Conservation (phyloP, 2,888 invertebrate genomes). For the Sphaerophoria rueppellii region DNA sequence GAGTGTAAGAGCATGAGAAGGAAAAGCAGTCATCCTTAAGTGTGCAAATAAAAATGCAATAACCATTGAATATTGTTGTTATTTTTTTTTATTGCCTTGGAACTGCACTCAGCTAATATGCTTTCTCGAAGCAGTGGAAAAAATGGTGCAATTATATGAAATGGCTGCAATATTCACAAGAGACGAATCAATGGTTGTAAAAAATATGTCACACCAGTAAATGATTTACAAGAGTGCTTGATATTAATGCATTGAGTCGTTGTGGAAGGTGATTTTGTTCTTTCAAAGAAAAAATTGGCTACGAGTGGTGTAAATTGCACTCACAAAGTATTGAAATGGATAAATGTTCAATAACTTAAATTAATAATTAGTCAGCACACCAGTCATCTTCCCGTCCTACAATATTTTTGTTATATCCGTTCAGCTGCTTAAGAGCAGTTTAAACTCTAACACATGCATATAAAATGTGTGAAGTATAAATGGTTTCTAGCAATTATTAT, state of each 20-base stretch:
- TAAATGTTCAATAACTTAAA: too few relatives aligned
- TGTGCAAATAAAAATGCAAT: slow-evolving; percentile 20
- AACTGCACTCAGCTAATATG: slow-evolving; percentile 3
- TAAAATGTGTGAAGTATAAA: too few relatives aligned
- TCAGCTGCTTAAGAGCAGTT: too few relatives aligned
- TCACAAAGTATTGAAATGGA: too few relatives aligned
- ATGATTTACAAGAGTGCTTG: slow-evolving; percentile 14
- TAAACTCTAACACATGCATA: too few relatives aligned
- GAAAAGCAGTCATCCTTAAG: neutral
- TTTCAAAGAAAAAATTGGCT: too few relatives aligned
- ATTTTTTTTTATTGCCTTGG: neutral
- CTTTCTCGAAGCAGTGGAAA: neutral
- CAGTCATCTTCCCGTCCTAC: too few relatives aligned
- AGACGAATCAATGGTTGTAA: neutral
- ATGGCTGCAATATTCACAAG: neutral
- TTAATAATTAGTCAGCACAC: too few relatives aligned
- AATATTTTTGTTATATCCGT: too few relatives aligned
- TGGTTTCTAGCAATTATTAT: too few relatives aligned
- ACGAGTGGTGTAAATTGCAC: too few relatives aligned
- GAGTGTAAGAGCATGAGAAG: neutral
- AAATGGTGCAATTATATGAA: slow-evolving; percentile 8
- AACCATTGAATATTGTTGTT: slow-evolving; percentile 18
- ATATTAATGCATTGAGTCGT: neutral
- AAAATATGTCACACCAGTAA: slow-evolving; percentile 8
- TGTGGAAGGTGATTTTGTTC: neutral